Conservation (phyloP, 2,888 invertebrate genomes). For the Marasmarcha lunaedactyla region DNA sequence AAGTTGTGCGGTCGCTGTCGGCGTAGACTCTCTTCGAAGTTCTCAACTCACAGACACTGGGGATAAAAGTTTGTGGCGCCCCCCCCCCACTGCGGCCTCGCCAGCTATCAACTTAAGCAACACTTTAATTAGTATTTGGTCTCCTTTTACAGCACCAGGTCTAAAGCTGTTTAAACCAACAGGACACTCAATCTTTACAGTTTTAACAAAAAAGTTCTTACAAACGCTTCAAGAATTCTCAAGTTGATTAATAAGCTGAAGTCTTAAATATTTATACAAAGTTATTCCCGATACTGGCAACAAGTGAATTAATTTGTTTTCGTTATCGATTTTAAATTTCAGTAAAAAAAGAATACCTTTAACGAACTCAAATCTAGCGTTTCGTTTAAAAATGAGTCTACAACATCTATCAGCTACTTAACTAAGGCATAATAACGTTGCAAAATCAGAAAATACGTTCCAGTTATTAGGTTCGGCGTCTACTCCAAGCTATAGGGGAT, state of each 20-base stretch:
- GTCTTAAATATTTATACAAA: too few species aligned
- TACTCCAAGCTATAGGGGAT: constrained; percentile 62
- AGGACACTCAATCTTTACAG: constrained; percentile 10
- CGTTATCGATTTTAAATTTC: too few species aligned
- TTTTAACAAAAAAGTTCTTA: constrained; percentile 14
- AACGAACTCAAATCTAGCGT: too few species aligned
- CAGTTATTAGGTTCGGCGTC: constrained; percentile 43
- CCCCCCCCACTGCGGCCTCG: constrained; percentile 28
- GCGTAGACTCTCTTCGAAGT: constrained; percentile 24
- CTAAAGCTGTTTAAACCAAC: constrained; percentile 21
- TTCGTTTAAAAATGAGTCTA: too few species aligned
- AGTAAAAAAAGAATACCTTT: too few species aligned
- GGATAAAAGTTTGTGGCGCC: constrained; percentile 39
- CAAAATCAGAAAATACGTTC: not conserved
- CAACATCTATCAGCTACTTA: too few species aligned
- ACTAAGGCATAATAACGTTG: not conserved
- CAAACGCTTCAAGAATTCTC: constrained; percentile 34
- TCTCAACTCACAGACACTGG: constrained; percentile 24
- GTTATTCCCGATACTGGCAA: too few species aligned
- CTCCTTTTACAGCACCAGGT: constrained; percentile 22
- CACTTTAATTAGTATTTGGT: constrained; percentile 48
- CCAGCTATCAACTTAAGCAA: constrained; percentile 34
- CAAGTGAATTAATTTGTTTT: too few species aligned
- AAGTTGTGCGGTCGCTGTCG: constrained; percentile 20
- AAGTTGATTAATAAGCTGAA: too few species aligned